phyloP scores from a whole-genome alignment of 2,888 invertebrate genomes.

The Lasioglossum villosulum region DNA sequence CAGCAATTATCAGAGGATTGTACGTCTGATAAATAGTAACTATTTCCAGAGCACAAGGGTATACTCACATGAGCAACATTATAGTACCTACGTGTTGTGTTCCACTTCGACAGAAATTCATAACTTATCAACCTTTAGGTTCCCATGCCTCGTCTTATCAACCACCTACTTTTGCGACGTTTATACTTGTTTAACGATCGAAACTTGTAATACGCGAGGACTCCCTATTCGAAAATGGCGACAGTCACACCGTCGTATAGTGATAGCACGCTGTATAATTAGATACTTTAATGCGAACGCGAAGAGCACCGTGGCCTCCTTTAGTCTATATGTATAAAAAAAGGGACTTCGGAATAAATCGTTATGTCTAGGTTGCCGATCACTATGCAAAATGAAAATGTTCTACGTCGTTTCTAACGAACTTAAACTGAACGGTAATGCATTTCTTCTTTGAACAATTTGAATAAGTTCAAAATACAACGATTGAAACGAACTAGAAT shows the following conservation, averaged over 20 bases:
- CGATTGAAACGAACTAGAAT: neutral
- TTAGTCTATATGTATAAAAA: neutral
- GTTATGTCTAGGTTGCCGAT: neutral
- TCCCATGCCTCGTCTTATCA: conserved; percentile 37
- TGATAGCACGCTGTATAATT: conserved; percentile 46
- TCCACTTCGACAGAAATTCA: conserved; percentile 28
- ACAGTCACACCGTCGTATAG: conserved; percentile 13
- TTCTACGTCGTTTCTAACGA: neutral
- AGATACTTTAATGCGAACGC: conserved; percentile 9
- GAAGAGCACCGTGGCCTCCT: conserved; percentile 39
- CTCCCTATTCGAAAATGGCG: conserved; percentile 30
- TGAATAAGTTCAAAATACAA: neutral
- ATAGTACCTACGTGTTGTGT: neutral
- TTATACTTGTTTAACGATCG: conserved; percentile 36
- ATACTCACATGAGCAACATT: neutral
- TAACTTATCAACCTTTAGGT: conserved; percentile 34
- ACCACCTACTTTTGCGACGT: conserved; percentile 29
- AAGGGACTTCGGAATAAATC: neutral
- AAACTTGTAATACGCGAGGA: conserved; percentile 10
- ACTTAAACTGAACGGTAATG: neutral
- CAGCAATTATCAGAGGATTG: neutral
- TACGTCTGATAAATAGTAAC: neutral
- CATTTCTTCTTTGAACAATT: neutral
- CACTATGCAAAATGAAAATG: neutral
- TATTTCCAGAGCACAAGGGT: neutral